These are phyloP conservation scores for Reticulitermes lucifugus DNA, from an alignment of 2,888 invertebrate species.

Conservation along the genomic window DNA sequence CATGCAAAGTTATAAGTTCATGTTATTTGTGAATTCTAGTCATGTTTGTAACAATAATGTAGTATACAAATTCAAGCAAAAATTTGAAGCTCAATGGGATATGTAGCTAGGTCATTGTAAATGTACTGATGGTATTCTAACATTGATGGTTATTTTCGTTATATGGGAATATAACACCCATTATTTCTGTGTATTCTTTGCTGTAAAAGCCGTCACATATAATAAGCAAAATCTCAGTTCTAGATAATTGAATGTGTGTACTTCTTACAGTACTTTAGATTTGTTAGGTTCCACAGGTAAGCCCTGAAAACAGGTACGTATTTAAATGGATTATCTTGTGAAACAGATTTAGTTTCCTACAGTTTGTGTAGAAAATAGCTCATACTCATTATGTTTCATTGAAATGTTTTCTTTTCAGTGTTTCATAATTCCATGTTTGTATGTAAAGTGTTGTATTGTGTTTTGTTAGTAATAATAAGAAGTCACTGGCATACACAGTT, in stretches of 20 bases:
- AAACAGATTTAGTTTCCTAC: neutral
- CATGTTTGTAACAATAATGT: neutral
- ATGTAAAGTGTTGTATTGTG: neutral
- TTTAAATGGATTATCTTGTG: neutral
- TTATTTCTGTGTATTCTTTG: neutral
- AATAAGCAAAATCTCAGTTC: neutral
- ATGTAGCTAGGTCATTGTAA: neutral
- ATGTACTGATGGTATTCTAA: neutral
- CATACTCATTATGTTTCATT: neutral
- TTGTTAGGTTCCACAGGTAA: neutral
- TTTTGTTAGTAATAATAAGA: neutral
- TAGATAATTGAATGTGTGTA: neutral
- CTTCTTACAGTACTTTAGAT: neutral
- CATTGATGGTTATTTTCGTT: neutral
- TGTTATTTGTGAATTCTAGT: conserved; percentile 21
- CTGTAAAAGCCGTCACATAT: neutral
- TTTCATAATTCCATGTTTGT: neutral
- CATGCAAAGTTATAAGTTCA: too few relatives aligned
- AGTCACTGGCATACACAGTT: too few relatives aligned
- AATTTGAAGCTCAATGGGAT: neutral
- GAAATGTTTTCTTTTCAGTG: neutral
- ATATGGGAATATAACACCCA: neutral
- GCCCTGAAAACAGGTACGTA: neutral
- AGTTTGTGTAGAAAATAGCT: neutral
- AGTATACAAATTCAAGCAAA: neutral